These are phyloP conservation scores for Xylocopa sonorina DNA, from an alignment of 1,140 invertebrate genomes.

Conservation along the genomic window DNA sequence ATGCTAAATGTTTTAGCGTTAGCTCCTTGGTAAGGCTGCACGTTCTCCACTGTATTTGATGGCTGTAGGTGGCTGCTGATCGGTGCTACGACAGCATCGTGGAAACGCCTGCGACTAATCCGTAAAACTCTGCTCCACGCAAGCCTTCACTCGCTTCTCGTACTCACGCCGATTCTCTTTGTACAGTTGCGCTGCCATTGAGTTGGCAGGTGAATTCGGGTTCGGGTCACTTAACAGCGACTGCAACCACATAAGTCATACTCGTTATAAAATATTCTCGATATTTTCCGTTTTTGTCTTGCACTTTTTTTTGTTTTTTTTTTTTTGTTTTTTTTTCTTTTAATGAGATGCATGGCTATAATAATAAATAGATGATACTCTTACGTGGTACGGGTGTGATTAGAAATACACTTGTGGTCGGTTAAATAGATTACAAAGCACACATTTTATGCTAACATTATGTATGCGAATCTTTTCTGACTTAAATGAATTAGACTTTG, in stretches of 20 bases:
- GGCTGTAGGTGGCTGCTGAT: constrained; percentile 74
- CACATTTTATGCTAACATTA: constrained; percentile 37
- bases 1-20: constrained; percentile 77
- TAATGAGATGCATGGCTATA: constrained; percentile 42
- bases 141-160: constrained; percentile 97
- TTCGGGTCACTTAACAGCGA: constrained; percentile 97
- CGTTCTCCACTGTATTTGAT: constrained; percentile 72
- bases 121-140: constrained; percentile 97
- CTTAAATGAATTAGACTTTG: constrained; percentile 72
- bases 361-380: constrained; percentile 38
- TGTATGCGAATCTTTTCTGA: constrained; percentile 45
- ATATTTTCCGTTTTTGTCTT: too few relatives aligned
- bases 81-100: constrained; percentile 69
- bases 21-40: constrained; percentile 79
- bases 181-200: constrained; percentile 97
- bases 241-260: constrained; percentile 85
- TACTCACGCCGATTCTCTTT: constrained; percentile 97
- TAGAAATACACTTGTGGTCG: constrained; percentile 41
- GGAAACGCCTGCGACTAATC: constrained; percentile 86
- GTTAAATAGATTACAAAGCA: constrained; percentile 33
- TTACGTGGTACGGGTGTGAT: constrained; percentile 31
- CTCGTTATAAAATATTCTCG: constrained; percentile 61
- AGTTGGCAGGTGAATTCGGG: constrained; percentile 98
- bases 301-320: too few relatives aligned
- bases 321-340: constrained; percentile 9